phyloP scores from a whole-genome alignment of 2,888 invertebrate species.

The Salpingus planirostris region DNA sequence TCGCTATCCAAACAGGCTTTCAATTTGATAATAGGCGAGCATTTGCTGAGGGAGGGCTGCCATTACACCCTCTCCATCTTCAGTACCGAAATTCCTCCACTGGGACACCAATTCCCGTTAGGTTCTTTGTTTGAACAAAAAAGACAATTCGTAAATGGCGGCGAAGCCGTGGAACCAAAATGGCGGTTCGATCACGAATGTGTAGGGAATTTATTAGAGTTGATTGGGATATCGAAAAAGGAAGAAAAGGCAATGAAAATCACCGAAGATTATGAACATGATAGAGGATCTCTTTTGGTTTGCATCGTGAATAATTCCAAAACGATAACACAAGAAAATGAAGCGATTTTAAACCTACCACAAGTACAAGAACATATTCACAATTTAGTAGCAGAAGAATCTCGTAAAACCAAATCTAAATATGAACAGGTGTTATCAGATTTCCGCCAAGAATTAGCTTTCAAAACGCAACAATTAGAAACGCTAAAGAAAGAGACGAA shows the following conservation, averaged over 20 bases:
- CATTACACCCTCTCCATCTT: conserved; percentile 53
- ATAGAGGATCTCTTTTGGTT: conserved; percentile 3
- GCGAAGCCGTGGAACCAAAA: conserved; percentile 4
- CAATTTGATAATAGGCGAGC: conserved; percentile 53
- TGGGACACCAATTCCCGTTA: conserved; percentile 37
- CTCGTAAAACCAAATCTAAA: no score
- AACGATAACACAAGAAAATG: no score
- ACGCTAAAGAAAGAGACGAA: no score
- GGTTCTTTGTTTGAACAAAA: conserved; percentile 14
- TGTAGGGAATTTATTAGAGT: conserved; percentile 21
- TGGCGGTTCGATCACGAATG: conserved; percentile 22
- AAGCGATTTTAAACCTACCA: no score
- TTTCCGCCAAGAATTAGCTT: no score
- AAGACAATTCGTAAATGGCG: no score
- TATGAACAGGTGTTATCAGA: no score
- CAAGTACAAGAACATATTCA: no score
- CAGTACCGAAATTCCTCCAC: conserved; percentile 47
- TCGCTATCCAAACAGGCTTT: conserved; percentile 49
- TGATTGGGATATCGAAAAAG: conserved; percentile 21
- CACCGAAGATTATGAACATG: conserved; percentile 2
- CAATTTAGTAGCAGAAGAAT: no score
- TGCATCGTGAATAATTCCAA: conserved; percentile 7
- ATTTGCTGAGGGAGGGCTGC: conserved; percentile 49
- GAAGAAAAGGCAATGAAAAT: conserved; percentile 13
- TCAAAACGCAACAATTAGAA: no score